These are phyloP conservation scores for Actinia equina DNA, from an alignment of 64 coral and sea anemone species.

Conservation along the genomic window DNA sequence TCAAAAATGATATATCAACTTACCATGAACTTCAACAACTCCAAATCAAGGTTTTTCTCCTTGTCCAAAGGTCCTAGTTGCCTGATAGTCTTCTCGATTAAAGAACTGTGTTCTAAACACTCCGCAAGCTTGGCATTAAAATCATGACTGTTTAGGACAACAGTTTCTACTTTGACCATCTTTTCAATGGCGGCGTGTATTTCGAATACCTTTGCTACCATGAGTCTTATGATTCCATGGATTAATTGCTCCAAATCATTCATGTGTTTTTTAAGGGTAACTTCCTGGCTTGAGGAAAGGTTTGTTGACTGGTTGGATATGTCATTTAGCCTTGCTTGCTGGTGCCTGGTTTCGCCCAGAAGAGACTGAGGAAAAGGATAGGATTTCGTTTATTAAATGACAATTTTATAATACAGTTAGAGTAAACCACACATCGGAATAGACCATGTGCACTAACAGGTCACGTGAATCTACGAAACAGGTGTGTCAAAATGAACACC, in stretches of 20 bases:
- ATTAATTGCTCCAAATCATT: slow-evolving; percentile 57
- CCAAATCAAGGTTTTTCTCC: slow-evolving; percentile 53
- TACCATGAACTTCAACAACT: slow-evolving; percentile 73
- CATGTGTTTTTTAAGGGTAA: neutral
- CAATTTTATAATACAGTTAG: no score
- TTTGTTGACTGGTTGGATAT: neutral
- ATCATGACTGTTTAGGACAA: slow-evolving; percentile 43
- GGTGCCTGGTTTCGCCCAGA: neutral
- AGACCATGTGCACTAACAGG: no score
- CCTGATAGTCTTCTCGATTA: slow-evolving; percentile 57
- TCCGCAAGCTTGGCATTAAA: slow-evolving; percentile 67
- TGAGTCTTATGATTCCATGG: slow-evolving; percentile 59
- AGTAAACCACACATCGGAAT: no score
- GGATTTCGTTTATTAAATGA: no score
- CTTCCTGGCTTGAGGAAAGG: slow-evolving; percentile 22
- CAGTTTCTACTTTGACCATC: slow-evolving; percentile 43
- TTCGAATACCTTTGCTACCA: slow-evolving; percentile 46
- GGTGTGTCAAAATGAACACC: no score
- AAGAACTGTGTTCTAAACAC: slow-evolving; percentile 40
- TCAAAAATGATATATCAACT: neutral
- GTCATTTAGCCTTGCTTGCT: neutral
- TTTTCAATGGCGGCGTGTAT: slow-evolving; percentile 44
- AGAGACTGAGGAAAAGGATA: neutral
- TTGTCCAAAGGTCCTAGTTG: slow-evolving; percentile 58
- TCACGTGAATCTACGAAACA: no score